A percentile compares a stretch with the other conserved stretches of the same genome.
These are phyloP conservation scores for Thermophis baileyi DNA, from an alignment of 2,113 vertebrate species.

Conservation along the genomic window DNA sequence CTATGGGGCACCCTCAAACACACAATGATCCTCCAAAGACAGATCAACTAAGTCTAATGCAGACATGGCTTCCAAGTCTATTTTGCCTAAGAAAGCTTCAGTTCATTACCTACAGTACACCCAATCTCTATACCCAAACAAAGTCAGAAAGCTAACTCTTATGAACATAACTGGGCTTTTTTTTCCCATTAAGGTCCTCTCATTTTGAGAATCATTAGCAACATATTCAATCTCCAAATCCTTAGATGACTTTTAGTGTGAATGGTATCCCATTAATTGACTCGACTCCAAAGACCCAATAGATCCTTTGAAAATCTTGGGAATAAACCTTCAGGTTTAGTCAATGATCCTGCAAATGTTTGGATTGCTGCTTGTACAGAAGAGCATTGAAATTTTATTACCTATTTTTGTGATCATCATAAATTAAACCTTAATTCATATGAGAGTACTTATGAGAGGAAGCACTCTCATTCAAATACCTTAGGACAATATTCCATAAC, in stretches of 20 bases:
- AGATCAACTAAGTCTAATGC: background rate
- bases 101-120: background rate
- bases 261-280: background rate
- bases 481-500: background rate
- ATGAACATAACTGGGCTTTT: background rate
- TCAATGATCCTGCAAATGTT: background rate
- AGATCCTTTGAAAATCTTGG: background rate
- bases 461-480: background rate
- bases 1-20: background rate
- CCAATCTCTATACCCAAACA: background rate
- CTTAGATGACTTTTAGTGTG: background rate
- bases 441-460: background rate
- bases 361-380: background rate
- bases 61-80: background rate
- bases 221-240: background rate
- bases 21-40: background rate
- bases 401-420: background rate
- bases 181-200: background rate
- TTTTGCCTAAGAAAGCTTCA: background rate
- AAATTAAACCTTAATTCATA: background rate
- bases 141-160: background rate
- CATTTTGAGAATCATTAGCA: background rate
- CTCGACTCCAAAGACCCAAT: background rate
- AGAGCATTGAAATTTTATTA: background rate
- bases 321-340: background rate